Base-by-base conservation (phyloP, 30 jellyfish, hydroid and myxozoan species). In the Morbakka virulenta region DNA sequence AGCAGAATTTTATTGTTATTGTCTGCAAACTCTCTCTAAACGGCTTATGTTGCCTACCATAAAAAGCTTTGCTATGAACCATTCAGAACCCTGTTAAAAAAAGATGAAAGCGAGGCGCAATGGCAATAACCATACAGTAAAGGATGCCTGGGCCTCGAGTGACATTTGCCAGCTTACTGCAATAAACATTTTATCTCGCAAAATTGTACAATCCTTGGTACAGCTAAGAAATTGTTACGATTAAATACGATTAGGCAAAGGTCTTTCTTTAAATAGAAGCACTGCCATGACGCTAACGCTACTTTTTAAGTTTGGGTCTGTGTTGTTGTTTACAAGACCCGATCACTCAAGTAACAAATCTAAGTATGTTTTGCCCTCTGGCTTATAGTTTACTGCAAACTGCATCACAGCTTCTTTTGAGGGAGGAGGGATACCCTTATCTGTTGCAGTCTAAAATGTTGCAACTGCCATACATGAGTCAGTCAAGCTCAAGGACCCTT, bases 41-140 rank as follows among this genome's bases (percentile, higher is more conserved):
- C 68, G 26, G 67, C 69, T 31, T 62, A 67, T 67, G 79, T 67
- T 67, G 67, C 69, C 69, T 27, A 32, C 67, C 69, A 67, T 32
- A 67, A 67, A 67, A 67, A 67, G 67, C 79, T 67, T 28, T 67
- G 79, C 68, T 67, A 67, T 67, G 79, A 67, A 31, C 79, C 79
- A 67, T 67, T 67, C 79, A 67, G 79, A 31, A 67, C 64, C 79
- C 79, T 64, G 32, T 67, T 67, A 64, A 64, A 67, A 67, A 64
- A 67, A 67, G 79, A 67, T 31, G 68, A 67, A 32, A 67, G 79
- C 20, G 20, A 28, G 35, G 79, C 64, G 12, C 9, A 28, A 2
- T 28, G 79, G 69, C 12, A 28, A 32, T 67, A 67, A 67, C 9
- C 69, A 1, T 67, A 67, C 69, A 21, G 2, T 67, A 52, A 50